phyloP scores from a whole-genome alignment of 2,113 vertebrate species.

The Electrona antarctica region DNA sequence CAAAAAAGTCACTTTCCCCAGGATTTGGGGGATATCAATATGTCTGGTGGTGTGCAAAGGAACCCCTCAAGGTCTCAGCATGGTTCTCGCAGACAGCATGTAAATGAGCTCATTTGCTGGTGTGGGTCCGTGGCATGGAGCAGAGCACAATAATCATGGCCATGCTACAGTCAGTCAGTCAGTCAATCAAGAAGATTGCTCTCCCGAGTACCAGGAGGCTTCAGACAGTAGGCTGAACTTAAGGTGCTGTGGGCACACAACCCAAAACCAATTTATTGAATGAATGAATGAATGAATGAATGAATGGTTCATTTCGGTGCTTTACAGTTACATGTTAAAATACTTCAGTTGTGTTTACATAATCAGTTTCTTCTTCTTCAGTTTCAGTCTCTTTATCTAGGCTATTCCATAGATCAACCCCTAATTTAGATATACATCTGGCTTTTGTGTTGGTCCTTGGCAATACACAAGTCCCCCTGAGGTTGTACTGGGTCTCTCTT shows the following conservation, averaged over 20 bases:
- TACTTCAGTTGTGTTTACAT: too few relatives aligned
- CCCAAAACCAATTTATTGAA: too few relatives aligned
- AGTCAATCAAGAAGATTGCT: neutral
- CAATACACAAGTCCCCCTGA: too few relatives aligned
- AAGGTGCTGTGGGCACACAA: neutral
- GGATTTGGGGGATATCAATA: conserved; percentile 7
- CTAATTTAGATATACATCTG: too few relatives aligned
- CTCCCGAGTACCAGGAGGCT: conserved; percentile 35
- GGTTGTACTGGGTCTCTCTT: too few relatives aligned
- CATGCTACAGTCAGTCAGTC: conserved; percentile 12
- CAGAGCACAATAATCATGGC: conserved; percentile 47
- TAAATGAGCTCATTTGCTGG: conserved; percentile 27
- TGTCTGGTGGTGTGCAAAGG: conserved; percentile 34
- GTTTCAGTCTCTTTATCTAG: too few relatives aligned
- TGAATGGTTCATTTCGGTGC: too few relatives aligned
- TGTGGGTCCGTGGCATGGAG: conserved; percentile 23
- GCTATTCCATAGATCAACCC: too few relatives aligned
- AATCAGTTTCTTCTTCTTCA: too few relatives aligned
- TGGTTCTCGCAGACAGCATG: conserved; percentile 6
- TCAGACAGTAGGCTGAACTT: conserved; percentile 1
- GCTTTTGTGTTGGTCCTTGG: too few relatives aligned
- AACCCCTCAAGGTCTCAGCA: conserved; percentile 23
- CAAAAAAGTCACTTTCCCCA: neutral
- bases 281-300: too few relatives aligned
- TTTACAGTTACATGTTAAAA: too few relatives aligned